Evolutionary conservation across 2,797 vertebrate genomes (phyloP), one percentile per base, ranked within the genome.

Genomic region (Malurus splendens): DNA sequence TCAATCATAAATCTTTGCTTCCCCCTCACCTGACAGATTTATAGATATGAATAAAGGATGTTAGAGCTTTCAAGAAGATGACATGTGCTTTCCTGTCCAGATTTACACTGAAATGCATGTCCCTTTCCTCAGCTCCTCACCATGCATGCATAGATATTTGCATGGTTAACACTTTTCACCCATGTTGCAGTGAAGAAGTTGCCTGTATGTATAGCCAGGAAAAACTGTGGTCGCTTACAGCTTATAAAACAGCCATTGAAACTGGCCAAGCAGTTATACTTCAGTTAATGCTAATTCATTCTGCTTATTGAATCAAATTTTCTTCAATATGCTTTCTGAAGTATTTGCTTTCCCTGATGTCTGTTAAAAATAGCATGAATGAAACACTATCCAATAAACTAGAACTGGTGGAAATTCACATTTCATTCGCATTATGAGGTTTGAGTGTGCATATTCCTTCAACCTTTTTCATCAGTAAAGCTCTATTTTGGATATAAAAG

Each of bases 281-380:
- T 45, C 30, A 72, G 39, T 54, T 77, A 61, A 39, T 60, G 28
- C 30, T 91, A 82, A 57, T 82, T 89, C 51, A 45, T 86, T 80
- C 67, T 84, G 47, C 45, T 77, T 36, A 28, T 85, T 89, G 79
- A 93, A 89, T 47, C 61, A 83, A 89, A 75, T 68, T 51, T 82
- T 88, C 72, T 76, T 74, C 83, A 78, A 6, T 84, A 78, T 90
- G 54, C 82, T 89, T 95, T 61, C 59, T 86, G n/a, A 66, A 72
- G 42, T 72, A 64, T 86, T 91, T 77, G 14, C 66, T 90, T 89
- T 79, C 55, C 78, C 30, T 75, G 70, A n/a, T 59, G 23, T 51
- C 47, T 92, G 65, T 74, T 88, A 61, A 90, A 94, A 91, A 92
- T 82, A 91, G 44, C 50, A 32, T 67, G 66, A 87, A 78, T 89